Base-by-base conservation (phyloP, 2,113 vertebrate genomes). In the Verasper variegatus region DNA sequence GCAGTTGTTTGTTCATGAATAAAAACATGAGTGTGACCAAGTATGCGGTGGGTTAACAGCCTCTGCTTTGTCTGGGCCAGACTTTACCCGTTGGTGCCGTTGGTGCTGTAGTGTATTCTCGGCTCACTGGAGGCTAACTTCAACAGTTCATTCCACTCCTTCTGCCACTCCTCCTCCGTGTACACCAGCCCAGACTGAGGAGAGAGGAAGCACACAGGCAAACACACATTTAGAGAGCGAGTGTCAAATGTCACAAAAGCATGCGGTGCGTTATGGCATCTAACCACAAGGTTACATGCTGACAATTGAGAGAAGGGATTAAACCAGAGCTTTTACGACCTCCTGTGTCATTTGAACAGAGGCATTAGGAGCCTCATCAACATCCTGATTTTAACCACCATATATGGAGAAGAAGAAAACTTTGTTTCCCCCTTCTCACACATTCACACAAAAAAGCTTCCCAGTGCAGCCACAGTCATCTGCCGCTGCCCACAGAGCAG, bases 101-200 rank as follows among this genome's bases (percentile, higher is more conserved):
- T 98, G 90, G 95, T 93, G 86, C 95, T 94, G 52, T 96, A 97
- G 88, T 98, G 97, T 90, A 98, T 95, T 49, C 96, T 94, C 0
- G 95, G 97, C 90, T 96, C 97, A 15, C 96, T 97, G 77, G 97
- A 97, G 0, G 97, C 97, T 66, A 98, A 66, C 89, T 99, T 95
- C 89, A 98, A 91, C 80, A 97, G 90, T 78, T 99, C 98, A 0
- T 98, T 96, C 98, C 98, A 99, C 85, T 99, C 98, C 79, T 97
- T 98, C 93, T 99, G 97, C 98, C 98, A 99, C 82, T 99, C 98
- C 20, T 99, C 97, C 82, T 99, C 98, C 0, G 97, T 99, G 92
- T 99, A 99, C 42, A 99, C 96, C 45, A 99, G 94, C 0, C 98
- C 97, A 0, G 98, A 99, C 98, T 99, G 87, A 42, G 70, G 72